These are phyloP conservation scores for Hemicentrotus pulcherrimus DNA, from an alignment of 35 echinoderm and acorn worm species.

Conservation along the genomic window DNA sequence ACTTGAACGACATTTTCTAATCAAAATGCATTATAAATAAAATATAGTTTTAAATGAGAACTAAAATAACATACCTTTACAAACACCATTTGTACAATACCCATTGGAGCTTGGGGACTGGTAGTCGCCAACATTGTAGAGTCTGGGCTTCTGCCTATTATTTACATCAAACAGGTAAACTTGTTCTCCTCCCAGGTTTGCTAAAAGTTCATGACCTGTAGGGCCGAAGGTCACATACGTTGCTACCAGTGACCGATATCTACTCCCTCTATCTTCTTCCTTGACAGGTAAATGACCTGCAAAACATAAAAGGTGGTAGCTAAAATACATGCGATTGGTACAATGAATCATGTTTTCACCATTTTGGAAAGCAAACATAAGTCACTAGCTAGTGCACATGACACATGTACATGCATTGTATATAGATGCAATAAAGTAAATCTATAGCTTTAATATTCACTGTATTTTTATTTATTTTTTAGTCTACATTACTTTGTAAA, in stretches of 20 bases:
- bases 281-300: slow-evolving; percentile 94
- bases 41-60: no score
- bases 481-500: no score
- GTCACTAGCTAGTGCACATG: no score
- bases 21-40: no score
- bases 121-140: slow-evolving; percentile 80
- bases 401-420: no score
- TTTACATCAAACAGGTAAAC: slow-evolving; percentile 96
- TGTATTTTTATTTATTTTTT: no score
- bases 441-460: no score
- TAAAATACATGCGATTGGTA: no score
- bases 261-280: slow-evolving; percentile 68
- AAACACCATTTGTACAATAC: slow-evolving; percentile 63
- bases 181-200: slow-evolving; percentile 97
- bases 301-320: neutral
- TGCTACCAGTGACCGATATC: slow-evolving; percentile 84
- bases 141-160: slow-evolving; percentile 64
- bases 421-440: no score
- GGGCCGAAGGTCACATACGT: slow-evolving; percentile 96
- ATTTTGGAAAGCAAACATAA: no score
- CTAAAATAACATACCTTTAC: slow-evolving; percentile 22
- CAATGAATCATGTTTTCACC: no score
- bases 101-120: slow-evolving; percentile 70
- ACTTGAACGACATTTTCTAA: no score
- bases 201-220: slow-evolving; percentile 80